Base-by-base conservation (phyloP, 2,113 vertebrate species). In the Poicephalus meyeri region DNA sequence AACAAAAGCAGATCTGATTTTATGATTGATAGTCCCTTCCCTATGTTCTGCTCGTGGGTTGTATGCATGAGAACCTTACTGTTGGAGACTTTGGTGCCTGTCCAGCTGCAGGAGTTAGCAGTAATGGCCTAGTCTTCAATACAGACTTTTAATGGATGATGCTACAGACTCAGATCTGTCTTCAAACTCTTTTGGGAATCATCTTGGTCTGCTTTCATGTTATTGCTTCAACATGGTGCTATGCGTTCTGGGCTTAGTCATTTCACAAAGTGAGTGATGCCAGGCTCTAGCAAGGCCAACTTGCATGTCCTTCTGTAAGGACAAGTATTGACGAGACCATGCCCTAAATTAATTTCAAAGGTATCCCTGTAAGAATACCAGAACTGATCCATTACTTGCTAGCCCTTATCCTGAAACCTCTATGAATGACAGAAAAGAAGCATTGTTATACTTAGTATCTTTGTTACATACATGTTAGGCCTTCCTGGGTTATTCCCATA, bases 381-480 rank as follows among this genome's bases (percentile, higher is more conserved):
- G 56, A 33, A 33, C 17, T 26, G 39, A 68, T 49, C 35, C 15
- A 33, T 47, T 39, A 16, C 11, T 74, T 65, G 56, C 11, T 47
- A 53, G 50, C 13, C 46, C 50, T 77, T 78, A 16, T 58, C 33
- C 66, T 61, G 37, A 70, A 74, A 28, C 6, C 42, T 5, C 33
- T 46, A 10, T 26, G 56, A 20, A 58, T 66, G 49, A n/a, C 53
- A 69, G 68, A 47, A 65, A 39, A 91, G 31, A 39, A 63, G 58
- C 0, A 0, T 4, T 52, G 23, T 13, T 18, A 25, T 33, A 18
- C 50, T 49, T 9, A 31, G 28, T 63, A 17, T 11, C 9, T 84
- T 78, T 85, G 10, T 69, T 66, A 25, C 60, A 18, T 15, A 47
- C 2, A 35, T 0, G 3, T 20, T 39, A 47, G 23, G 13, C 16